Percentiles rank a stretch among this genome's conserved stretches.
phyloP scores from a whole-genome alignment of 1,140 invertebrate genomes.

The Palaemon carinicauda region DNA sequence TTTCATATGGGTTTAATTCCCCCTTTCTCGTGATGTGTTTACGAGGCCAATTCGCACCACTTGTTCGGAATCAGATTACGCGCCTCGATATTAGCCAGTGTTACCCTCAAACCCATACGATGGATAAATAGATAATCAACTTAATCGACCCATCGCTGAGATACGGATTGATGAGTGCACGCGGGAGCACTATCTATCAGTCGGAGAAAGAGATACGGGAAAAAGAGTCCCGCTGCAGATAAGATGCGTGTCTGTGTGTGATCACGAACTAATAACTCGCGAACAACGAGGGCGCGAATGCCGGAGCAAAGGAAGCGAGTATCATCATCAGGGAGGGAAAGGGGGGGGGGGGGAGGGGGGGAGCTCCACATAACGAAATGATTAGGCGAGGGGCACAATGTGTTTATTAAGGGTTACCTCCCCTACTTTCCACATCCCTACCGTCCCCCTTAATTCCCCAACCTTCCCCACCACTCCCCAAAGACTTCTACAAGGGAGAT shows the following conservation, averaged over 20 bases:
- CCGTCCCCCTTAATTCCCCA: no score
- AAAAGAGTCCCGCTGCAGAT: not conserved
- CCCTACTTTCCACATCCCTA: no score
- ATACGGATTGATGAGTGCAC: not conserved
- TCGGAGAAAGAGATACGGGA: not conserved
- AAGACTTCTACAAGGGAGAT: no score
- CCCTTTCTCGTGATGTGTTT: constrained; percentile 6
- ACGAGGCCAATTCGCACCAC: not conserved
- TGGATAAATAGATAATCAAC: no score
- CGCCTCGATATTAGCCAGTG: not conserved
- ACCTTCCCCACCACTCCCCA: no score
- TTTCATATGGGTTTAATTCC: not conserved
- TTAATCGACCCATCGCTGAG: not conserved
- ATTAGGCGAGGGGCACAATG: not conserved
- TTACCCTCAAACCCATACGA: constrained; percentile 13
- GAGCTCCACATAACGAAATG: not conserved
- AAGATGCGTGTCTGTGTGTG: constrained; percentile 13
- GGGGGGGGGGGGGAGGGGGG: not conserved
- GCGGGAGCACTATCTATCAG: not conserved
- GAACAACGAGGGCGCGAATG: constrained; percentile 6
- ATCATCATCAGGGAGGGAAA: constrained; percentile 20
- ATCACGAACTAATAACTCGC: constrained; percentile 31
- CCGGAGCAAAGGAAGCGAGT: constrained; percentile 15
- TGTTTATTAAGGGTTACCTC: no score
- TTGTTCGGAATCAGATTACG: constrained; percentile 2